Evolutionary conservation across 2,888 invertebrate genomes (phyloP), one percentile per base, ranked within the genome.

Genomic region (Pseudococcus jackbeardsleyi): DNA sequence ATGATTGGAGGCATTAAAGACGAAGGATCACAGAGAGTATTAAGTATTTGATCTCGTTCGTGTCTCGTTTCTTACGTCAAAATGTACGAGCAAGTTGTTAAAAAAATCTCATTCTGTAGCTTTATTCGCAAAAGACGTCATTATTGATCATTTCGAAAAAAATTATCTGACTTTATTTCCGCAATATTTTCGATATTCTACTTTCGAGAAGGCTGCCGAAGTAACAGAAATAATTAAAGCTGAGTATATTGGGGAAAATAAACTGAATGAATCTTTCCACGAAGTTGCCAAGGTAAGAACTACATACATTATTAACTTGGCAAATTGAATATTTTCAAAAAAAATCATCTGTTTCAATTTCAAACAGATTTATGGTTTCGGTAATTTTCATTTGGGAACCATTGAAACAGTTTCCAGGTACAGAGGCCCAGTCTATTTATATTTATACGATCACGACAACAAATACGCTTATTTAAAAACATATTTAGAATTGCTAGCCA

Each of bases 361-460:
- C 0, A 4, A 59, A 19, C 72, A 86, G 86, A 86, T 86, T 46
- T 86, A 86, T 19, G 86, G 64, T 46, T 86, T 86, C 19, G 42
- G 86, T 19, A 86, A 86, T 17, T 86, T 86, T 68, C 86, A 86
- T 68, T 42, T 86, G 26, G 86, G 86, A 72, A 82, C 84, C 19
- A 88, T 88, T 22, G 88, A 88, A 50, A 88, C 84, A 59, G 64
- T 50, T 54, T 15, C 7, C 22, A 50, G 64, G 8, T 88, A 88
- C 46, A 84, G 48, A 88, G 84, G 84, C 19, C 82, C 54, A 42
- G 22, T 82, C n/a, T 88, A 84, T 42, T 64, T 88, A 42, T 88
- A 88, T 46, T 64, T 50, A n/a, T 88, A 88, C 64, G 88, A 88
- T 88, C 19, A 88, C 68, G 50, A 19, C 6, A 88, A 88, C 64